Conservation (phyloP, 1,140 invertebrate genomes). For the Thaumatotibia leucotreta region DNA sequence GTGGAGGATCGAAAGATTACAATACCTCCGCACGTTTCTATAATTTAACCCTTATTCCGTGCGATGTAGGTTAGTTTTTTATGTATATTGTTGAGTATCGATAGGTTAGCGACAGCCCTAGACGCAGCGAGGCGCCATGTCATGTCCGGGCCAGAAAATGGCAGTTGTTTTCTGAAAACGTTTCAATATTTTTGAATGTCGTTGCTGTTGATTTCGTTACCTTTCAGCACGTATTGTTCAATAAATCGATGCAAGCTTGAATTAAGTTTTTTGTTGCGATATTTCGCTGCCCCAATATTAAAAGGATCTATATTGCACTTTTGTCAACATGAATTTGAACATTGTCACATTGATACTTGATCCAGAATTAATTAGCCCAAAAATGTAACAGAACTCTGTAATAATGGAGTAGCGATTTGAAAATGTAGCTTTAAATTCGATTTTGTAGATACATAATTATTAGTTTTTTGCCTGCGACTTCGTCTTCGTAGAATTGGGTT, state of each 20-base stretch:
- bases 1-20: conserved; percentile 45
- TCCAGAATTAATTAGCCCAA: too few relatives aligned
- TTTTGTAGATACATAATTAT: too few relatives aligned
- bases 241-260: background rate
- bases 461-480: too few relatives aligned
- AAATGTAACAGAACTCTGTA: too few relatives aligned
- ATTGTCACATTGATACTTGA: too few relatives aligned
- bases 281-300: too few relatives aligned
- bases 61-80: conserved; percentile 25
- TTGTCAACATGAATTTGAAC: too few relatives aligned
- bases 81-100: conserved; percentile 17
- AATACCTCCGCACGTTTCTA: conserved; percentile 27
- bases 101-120: conserved; percentile 29
- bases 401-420: too few relatives aligned
- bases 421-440: too few relatives aligned
- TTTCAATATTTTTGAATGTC: conserved; percentile 26
- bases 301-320: too few relatives aligned
- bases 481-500: too few relatives aligned
- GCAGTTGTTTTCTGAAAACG: conserved; percentile 33
- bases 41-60: conserved; percentile 39
- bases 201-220: background rate
- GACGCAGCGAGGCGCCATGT: conserved; percentile 30
- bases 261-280: background rate
- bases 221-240: background rate
- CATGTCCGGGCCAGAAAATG: conserved; percentile 28